Conservation (phyloP, 2,113 vertebrate genomes). For the Benitochromis conjunctus region DNA sequence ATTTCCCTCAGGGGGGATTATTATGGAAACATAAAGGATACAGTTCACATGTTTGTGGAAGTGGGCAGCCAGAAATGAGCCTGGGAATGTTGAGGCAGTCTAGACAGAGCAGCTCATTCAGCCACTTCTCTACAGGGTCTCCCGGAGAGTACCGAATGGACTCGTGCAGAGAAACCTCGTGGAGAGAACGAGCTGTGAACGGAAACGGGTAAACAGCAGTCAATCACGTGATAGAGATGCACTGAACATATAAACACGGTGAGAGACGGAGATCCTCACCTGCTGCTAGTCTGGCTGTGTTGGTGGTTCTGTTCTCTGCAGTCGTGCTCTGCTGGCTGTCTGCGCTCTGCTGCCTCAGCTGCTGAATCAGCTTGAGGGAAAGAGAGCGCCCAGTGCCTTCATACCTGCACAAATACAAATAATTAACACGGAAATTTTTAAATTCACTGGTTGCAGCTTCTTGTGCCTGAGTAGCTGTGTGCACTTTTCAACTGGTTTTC, state of each 20-base stretch:
- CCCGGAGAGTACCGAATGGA: constrained; percentile 92
- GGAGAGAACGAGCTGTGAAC: constrained; percentile 79
- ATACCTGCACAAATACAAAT: constrained; percentile 72
- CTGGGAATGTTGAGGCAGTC: constrained; percentile 92
- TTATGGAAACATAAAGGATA: constrained; percentile 77
- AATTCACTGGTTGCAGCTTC: neutral
- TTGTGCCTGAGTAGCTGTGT: neutral
- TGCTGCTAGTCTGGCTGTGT: constrained; percentile 82
- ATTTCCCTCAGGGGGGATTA: neutral
- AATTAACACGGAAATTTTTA: neutral
- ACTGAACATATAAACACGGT: neutral
- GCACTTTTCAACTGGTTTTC: neutral
- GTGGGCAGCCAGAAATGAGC: constrained; percentile 89
- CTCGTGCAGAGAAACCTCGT: constrained; percentile 91
- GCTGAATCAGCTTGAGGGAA: constrained; percentile 95
- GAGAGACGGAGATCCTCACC: constrained; percentile 61
- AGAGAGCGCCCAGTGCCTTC: constrained; percentile 96
- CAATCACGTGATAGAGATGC: neutral
- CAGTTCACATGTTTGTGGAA: constrained; percentile 93
- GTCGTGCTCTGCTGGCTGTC: constrained; percentile 85
- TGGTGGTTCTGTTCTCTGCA: constrained; percentile 85
- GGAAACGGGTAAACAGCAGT: neutral
- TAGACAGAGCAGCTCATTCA: constrained; percentile 92
- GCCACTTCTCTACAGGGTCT: constrained; percentile 92
- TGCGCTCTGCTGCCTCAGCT: constrained; percentile 90